phyloP scores from a whole-genome alignment of 2,888 invertebrate species.

The Phyto melanocephala region DNA sequence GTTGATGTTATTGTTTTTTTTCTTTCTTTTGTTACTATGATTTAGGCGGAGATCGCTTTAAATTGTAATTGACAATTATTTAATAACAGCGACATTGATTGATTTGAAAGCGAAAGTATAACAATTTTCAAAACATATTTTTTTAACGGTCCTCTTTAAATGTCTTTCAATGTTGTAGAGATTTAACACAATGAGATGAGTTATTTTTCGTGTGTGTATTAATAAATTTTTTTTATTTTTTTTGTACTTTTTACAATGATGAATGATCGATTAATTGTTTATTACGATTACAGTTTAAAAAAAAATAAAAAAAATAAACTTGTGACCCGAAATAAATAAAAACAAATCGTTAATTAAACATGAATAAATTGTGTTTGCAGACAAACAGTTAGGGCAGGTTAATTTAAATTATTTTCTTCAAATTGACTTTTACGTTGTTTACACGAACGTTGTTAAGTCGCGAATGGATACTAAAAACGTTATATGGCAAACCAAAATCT shows the following conservation, averaged over 20 bases:
- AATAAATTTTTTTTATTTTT: neutral
- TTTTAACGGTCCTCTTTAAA: neutral
- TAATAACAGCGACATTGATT: constrained; percentile 28
- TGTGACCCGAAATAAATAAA: neutral
- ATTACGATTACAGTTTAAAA: neutral
- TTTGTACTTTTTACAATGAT: neutral
- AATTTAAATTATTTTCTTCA: neutral
- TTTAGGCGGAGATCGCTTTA: constrained; percentile 26
- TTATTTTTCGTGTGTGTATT: neutral
- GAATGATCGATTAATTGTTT: neutral
- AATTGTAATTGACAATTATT: constrained; percentile 51
- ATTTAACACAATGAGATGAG: neutral
- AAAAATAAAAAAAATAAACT: neutral
- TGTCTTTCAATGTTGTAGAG: neutral
- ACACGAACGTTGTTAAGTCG: constrained; percentile 40
- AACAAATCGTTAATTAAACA: constrained; percentile 17
- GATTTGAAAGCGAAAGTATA: constrained; percentile 43
- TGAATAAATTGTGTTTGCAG: neutral
- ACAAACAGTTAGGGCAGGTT: neutral
- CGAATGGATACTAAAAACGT: constrained; percentile 34
- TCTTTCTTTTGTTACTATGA: too few relatives aligned
- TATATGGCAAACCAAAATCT: constrained; percentile 40
- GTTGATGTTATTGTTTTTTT: constrained; percentile 18
- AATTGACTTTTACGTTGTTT: constrained; percentile 37
- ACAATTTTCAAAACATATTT: neutral